These are phyloP conservation scores for Cheilosia vernalis DNA, from an alignment of 2,888 invertebrate genomes.

Conservation along the genomic window DNA sequence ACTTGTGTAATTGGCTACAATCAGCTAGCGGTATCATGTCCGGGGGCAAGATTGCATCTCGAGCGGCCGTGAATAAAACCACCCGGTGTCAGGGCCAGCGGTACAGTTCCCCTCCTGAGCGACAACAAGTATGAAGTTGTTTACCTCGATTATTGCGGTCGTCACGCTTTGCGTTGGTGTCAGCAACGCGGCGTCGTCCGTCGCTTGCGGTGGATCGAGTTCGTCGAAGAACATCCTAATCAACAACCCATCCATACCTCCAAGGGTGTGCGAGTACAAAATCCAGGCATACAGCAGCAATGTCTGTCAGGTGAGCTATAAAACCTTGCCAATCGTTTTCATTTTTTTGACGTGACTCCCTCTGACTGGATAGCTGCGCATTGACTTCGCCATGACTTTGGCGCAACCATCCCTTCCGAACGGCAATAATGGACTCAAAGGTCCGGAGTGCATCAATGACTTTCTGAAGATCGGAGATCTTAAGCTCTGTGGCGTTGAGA, in stretches of 20 bases:
- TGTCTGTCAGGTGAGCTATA: slow-evolving; percentile 77
- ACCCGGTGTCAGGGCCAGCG: neutral
- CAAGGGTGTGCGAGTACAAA: slow-evolving; percentile 76
- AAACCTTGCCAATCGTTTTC: neutral
- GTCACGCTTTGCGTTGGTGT: slow-evolving; percentile 64
- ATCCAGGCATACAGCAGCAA: slow-evolving; percentile 77
- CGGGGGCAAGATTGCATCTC: slow-evolving; percentile 30
- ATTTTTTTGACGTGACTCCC: neutral
- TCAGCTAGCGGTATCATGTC: slow-evolving; percentile 1
- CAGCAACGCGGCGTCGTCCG: slow-evolving; percentile 72
- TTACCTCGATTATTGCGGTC: slow-evolving; percentile 30
- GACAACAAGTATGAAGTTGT: slow-evolving; percentile 36
- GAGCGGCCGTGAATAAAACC: slow-evolving; percentile 33
- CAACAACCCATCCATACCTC: slow-evolving; percentile 76
- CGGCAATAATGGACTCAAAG: slow-evolving; percentile 65
- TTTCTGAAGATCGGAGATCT: slow-evolving; percentile 77
- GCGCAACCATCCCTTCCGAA: slow-evolving; percentile 78
- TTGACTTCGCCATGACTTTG: slow-evolving; percentile 79
- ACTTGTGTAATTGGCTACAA: slow-evolving; percentile 1
- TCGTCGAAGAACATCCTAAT: slow-evolving; percentile 78
- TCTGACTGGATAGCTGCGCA: slow-evolving; percentile 72
- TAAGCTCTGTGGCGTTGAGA: slow-evolving; percentile 86
- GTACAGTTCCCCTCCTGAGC: slow-evolving; percentile 19
- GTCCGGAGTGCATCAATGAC: slow-evolving; percentile 78
- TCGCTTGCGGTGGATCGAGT: slow-evolving; percentile 78